Evolutionary conservation across 2,113 vertebrate species (phyloP).

Genomic region (Hoplias malabaricus): DNA sequence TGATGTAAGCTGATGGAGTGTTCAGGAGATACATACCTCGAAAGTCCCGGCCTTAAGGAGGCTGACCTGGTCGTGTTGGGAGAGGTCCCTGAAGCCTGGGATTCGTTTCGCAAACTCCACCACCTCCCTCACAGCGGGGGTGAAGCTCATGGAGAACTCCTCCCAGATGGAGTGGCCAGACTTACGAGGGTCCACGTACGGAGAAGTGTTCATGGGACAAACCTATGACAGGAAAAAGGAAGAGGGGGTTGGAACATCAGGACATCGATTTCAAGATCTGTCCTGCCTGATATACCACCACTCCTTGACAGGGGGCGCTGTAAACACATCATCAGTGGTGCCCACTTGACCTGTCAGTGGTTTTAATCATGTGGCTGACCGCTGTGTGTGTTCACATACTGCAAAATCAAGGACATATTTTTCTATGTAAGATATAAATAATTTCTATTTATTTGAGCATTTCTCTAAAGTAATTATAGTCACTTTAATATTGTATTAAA

Average conservation of each 20-base stretch:
- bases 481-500: not conserved
- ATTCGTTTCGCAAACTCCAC: constrained; percentile 96
- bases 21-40: constrained; percentile 74
- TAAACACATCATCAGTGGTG: too few relatives aligned
- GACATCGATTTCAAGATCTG: too few relatives aligned
- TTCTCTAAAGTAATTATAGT: too few relatives aligned
- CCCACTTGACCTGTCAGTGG: too few relatives aligned
- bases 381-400: too few relatives aligned
- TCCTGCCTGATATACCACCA: too few relatives aligned
- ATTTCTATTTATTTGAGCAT: too few relatives aligned
- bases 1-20: too few relatives aligned
- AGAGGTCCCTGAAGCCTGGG: constrained; percentile 91
- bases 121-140: constrained; percentile 93
- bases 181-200: constrained; percentile 87
- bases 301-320: too few relatives aligned
- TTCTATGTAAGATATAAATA: too few relatives aligned
- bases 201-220: constrained; percentile 93
- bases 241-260: not conserved
- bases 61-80: constrained; percentile 93
- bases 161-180: constrained; percentile 93
- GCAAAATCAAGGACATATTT: not conserved
- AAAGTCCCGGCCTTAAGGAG: constrained; percentile 96
- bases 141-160: constrained; percentile 96
- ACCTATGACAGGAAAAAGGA: constrained; percentile 75
- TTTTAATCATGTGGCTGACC: too few relatives aligned